Evolutionary conservation across 2,888 invertebrate species (phyloP).

Genomic region (Nymphalis polychloros): DNA sequence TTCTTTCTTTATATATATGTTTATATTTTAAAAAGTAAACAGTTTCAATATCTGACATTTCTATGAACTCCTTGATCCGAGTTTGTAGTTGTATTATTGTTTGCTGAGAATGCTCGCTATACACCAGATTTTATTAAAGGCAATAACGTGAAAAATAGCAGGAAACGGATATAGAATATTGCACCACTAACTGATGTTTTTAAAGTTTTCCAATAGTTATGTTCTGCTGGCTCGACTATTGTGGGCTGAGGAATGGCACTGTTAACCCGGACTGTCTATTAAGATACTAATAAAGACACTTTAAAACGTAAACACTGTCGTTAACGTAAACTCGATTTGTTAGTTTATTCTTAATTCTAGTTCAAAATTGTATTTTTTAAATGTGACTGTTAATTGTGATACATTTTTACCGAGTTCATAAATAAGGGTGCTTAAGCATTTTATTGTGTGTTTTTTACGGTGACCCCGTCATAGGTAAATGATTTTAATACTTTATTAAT

Average conservation of each 20-base stretch:
- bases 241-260: not conserved
- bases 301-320: not conserved
- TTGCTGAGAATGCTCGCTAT: conserved; percentile 34
- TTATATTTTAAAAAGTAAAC: too few species aligned
- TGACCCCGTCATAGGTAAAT: too few species aligned
- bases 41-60: not conserved
- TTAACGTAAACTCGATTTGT: too few species aligned
- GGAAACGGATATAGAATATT: conserved; percentile 31
- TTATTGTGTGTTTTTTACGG: too few species aligned
- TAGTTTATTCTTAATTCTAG: too few species aligned
- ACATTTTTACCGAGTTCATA: too few species aligned
- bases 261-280: conserved; percentile 7
- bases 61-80: not conserved
- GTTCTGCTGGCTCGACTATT: conserved; percentile 8
- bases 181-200: conserved; percentile 35
- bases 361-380: too few species aligned
- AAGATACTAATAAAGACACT: not conserved
- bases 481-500: too few species aligned
- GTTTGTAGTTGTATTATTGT: conserved; percentile 26
- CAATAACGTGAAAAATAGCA: conserved; percentile 41
- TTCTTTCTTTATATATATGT: not conserved
- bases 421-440: too few species aligned
- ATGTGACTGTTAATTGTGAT: too few species aligned
- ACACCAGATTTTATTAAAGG: conserved; percentile 41
- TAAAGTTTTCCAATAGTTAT: conserved; percentile 39